Conservation (phyloP, 2,797 vertebrate genomes). For the Onychomys torridus region DNA sequence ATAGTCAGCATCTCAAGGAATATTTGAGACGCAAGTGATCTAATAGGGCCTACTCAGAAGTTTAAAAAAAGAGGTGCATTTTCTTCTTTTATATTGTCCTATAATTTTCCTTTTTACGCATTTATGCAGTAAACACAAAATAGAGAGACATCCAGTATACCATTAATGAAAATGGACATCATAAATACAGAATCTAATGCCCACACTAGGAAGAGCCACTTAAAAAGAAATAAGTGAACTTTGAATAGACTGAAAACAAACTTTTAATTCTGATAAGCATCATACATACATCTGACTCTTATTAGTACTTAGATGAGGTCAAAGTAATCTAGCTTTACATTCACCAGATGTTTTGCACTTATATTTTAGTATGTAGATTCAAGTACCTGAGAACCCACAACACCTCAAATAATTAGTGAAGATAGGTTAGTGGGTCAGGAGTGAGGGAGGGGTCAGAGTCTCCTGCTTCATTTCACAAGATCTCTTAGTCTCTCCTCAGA, state of each 20-base stretch:
- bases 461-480: constrained; percentile 4
- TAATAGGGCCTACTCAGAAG: background rate
- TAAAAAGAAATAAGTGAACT: constrained; percentile 34
- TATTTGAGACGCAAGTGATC: background rate
- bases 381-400: background rate
- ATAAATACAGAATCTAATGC: constrained; percentile 16
- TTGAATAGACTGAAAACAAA: constrained; percentile 12
- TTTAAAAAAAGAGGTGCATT: constrained; percentile 39
- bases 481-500: background rate
- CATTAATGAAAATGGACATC: background rate
- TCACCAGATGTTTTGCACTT: background rate
- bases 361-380: background rate
- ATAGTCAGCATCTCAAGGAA: constrained; percentile 8
- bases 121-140: constrained; percentile 12
- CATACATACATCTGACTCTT: background rate
- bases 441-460: background rate
- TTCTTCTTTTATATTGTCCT: background rate
- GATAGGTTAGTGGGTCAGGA: background rate
- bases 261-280: constrained; percentile 12
- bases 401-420: background rate
- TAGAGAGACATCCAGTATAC: background rate
- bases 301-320: background rate
- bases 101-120: constrained; percentile 1
- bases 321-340: background rate
- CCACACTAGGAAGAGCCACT: background rate